A percentile compares a stretch with the other conserved stretches of the same genome.
Conservation (phyloP, 35 echinoderm and acorn worm species). For the Patiria miniata region DNA sequence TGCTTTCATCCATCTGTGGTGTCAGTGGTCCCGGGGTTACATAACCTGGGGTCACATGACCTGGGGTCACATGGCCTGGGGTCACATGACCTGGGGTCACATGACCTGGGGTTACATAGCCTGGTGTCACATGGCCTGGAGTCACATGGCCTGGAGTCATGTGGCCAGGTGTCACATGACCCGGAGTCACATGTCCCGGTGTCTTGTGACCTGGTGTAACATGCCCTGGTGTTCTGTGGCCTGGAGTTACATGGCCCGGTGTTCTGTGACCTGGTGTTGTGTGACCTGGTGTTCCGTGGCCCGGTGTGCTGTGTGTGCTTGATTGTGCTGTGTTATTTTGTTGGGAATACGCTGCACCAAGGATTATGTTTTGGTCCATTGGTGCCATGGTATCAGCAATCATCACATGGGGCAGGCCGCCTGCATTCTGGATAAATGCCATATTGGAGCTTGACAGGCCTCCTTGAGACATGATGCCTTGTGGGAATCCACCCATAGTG, state of each 20-base stretch:
- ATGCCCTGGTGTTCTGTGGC: not conserved
- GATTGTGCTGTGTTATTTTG: not conserved
- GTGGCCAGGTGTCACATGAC: not conserved
- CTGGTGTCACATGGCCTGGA: not conserved
- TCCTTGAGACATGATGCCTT: not conserved
- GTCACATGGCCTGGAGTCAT: not conserved
- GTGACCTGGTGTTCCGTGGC: not conserved
- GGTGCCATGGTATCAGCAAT: conserved; percentile 40
- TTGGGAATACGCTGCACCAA: conserved; percentile 1
- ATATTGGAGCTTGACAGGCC: not conserved
- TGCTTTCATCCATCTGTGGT: conserved; percentile 27
- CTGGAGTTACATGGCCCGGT: not conserved
- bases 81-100: conserved; percentile 75
- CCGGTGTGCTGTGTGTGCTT: not conserved
- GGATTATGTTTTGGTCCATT: conserved; percentile 48
- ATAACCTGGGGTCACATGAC: conserved; percentile 88
- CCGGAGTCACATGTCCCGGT: not conserved
- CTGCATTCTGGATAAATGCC: not conserved
- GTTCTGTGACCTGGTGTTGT: not conserved
- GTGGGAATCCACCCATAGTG: not conserved
- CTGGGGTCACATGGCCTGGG: conserved; percentile 84
- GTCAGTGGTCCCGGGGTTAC: conserved; percentile 76
- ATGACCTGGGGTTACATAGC: not conserved
- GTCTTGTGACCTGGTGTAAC: not conserved
- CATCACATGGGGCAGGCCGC: not conserved